A percentile compares a stretch with the other conserved stretches of the same genome.
Evolutionary conservation across 1,140 invertebrate genomes (phyloP).

Genomic region (Luehdorfia chinensis): DNA sequence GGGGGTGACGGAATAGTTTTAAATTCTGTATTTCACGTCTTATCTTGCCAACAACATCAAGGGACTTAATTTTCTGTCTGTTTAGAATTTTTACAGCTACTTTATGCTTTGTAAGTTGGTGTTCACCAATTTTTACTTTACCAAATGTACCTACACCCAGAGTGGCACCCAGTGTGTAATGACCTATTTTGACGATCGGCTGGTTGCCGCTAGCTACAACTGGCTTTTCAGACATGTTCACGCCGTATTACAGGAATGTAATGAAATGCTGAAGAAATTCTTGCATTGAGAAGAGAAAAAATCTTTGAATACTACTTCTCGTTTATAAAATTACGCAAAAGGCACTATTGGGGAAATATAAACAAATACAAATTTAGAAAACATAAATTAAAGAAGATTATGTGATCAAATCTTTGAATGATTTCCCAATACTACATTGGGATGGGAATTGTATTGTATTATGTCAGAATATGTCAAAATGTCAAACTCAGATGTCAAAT

Average conservation of each 20-base stretch:
- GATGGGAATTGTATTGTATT: too few relatives aligned
- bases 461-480: too few relatives aligned
- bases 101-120: conserved; percentile 98
- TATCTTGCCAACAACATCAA: conserved; percentile 99
- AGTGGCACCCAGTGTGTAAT: conserved; percentile 93
- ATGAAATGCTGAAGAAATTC: conserved; percentile 21
- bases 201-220: conserved; percentile 75
- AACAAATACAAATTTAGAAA: neutral
- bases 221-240: conserved; percentile 80
- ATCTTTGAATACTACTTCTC: neutral
- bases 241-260: conserved; percentile 16
- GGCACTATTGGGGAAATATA: neutral
- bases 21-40: conserved; percentile 99
- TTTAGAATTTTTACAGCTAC: conserved; percentile 99
- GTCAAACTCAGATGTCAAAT: too few relatives aligned
- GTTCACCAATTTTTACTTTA: conserved; percentile 98
- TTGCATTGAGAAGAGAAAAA: neutral
- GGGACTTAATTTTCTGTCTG: conserved; percentile 98
- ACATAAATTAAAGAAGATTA: too few relatives aligned
- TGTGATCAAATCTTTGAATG: too few relatives aligned
- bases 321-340: neutral
- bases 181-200: conserved; percentile 94
- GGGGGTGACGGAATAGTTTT: conserved; percentile 98
- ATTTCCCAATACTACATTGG: too few relatives aligned
- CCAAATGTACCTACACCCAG: conserved; percentile 96